Evolutionary conservation across 1,140 invertebrate genomes (phyloP), one percentile per base, ranked within the genome.

Genomic region (Drosophila leontia): DNA sequence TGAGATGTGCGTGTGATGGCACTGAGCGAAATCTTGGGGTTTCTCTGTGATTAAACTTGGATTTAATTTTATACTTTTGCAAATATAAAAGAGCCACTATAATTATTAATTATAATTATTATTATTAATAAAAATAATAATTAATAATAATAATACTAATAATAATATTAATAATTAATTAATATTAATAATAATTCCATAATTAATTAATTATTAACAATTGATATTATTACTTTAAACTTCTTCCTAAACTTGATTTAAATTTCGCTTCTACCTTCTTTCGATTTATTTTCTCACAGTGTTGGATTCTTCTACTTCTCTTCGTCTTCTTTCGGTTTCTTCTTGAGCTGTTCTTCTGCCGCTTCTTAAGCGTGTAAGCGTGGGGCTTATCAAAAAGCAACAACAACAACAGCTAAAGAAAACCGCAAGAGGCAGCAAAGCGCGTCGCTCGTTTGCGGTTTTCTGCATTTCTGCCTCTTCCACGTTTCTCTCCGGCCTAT

Each of bases 371-470:
- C 64, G 26, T 9, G 39, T 32, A 51, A 51, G 26, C 48, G 34
- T 45, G 47, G 41, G 29, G 51, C 74, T 76, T 76, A 76, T 76
- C 78, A 63, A n/a, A 47, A 41, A 51, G 34, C 34, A 72, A n/a
- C 34, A 72, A n/a, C 53, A 56, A 60, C n/a, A n/a, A 19, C 47
- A 39, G 63, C 65, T 50, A 32, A 60, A 50, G 70, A 67, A 67
- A 86, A 88, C 75, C 75, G 74, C 75, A 77, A 77, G 35, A 78
- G 75, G 77, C 78, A 88, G 55, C 80, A 81, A 88, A 90, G 72
- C 84, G 85, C 74, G 81, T 88, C 85, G 80, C 59, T 39, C 60
- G 78, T 62, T 80, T 88, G 84, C 77, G 84, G 80, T 88, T 80
- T 88, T 87, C 69, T 74, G 80, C 83, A 80, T 82, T 80, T 80